Evolutionary conservation across 2,113 vertebrate species (phyloP).

Genomic region (Petrocephalus zakoni): DNA sequence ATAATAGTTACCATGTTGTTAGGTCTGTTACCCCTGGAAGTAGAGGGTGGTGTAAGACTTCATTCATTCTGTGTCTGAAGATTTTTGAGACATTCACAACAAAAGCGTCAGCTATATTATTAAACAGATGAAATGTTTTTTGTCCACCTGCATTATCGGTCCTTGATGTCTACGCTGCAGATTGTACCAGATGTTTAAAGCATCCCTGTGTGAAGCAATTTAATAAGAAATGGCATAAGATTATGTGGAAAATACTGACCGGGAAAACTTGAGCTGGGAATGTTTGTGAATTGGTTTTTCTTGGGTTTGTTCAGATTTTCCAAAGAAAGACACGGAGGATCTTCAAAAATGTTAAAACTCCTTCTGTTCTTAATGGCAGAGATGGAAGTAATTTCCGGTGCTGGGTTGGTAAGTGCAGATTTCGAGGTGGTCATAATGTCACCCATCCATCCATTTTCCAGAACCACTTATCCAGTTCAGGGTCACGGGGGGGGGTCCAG

Average conservation of each 20-base stretch:
- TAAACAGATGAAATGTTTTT: not conserved
- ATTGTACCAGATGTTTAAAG: not conserved
- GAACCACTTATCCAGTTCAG: too few species aligned
- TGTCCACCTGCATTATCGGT: not conserved
- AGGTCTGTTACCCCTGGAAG: not conserved
- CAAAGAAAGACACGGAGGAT: not conserved
- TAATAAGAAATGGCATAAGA: not conserved
- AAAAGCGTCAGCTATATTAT: not conserved
- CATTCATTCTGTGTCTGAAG: not conserved
- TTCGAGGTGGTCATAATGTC: not conserved
- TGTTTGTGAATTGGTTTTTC: not conserved
- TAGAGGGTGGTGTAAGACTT: not conserved
- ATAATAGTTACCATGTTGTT: not conserved
- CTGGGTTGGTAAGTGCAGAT: constrained; percentile 30
- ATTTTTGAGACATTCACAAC: not conserved
- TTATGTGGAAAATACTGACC: not conserved
- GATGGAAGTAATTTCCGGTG: constrained; percentile 12
- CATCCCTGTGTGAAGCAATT: not conserved
- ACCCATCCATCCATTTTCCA: too few species aligned
- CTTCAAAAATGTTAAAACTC: not conserved
- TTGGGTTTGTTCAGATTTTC: not conserved
- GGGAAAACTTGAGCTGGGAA: not conserved
- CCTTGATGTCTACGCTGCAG: not conserved
- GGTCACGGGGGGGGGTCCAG: too few species aligned
- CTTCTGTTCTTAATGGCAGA: not conserved